Percentiles rank a stretch among this genome's conserved stretches.
phyloP scores from a whole-genome alignment of 2,888 invertebrate genomes.

The Drosophila recens region DNA sequence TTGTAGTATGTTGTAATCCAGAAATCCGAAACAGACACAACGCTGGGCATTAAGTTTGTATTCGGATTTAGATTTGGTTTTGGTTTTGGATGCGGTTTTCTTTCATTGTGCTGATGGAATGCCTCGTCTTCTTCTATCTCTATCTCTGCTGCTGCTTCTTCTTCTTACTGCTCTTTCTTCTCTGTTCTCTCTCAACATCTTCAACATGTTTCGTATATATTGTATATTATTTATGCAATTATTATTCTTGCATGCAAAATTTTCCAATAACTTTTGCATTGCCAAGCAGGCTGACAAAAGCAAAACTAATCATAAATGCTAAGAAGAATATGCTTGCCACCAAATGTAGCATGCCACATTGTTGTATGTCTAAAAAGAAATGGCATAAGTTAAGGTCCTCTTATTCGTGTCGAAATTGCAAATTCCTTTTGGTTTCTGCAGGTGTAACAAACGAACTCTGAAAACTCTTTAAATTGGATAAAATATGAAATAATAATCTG shows the following conservation, averaged over 20 bases:
- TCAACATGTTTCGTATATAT: not conserved
- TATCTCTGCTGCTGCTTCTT: not conserved
- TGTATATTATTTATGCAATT: constrained; percentile 68
- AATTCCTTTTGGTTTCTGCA: constrained; percentile 6
- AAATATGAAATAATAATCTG: not conserved
- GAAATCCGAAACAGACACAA: constrained; percentile 40
- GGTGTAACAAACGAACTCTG: not conserved
- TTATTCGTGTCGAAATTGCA: constrained; percentile 18
- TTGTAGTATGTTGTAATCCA: constrained; percentile 36
- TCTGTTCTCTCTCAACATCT: not conserved
- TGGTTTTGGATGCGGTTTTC: constrained; percentile 26
- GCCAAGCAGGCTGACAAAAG: constrained; percentile 61
- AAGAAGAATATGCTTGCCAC: constrained; percentile 46
- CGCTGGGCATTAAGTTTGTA: constrained; percentile 26
- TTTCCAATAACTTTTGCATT: constrained; percentile 67
- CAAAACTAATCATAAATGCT: constrained; percentile 74
- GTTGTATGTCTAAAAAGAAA: constrained; percentile 18
- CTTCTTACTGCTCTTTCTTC: not conserved
- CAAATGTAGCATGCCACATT: constrained; percentile 25
- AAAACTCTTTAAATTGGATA: not conserved
- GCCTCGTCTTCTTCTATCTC: constrained; percentile 18
- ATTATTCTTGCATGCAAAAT: constrained; percentile 77
- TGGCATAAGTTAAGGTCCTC: constrained; percentile 24
- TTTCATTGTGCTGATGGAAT: constrained; percentile 55
- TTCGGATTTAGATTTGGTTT: constrained; percentile 11